A percentile compares a stretch with the other conserved stretches of the same genome.
Conservation (phyloP, 2,888 invertebrate genomes). For the Dryomyza anilis region DNA sequence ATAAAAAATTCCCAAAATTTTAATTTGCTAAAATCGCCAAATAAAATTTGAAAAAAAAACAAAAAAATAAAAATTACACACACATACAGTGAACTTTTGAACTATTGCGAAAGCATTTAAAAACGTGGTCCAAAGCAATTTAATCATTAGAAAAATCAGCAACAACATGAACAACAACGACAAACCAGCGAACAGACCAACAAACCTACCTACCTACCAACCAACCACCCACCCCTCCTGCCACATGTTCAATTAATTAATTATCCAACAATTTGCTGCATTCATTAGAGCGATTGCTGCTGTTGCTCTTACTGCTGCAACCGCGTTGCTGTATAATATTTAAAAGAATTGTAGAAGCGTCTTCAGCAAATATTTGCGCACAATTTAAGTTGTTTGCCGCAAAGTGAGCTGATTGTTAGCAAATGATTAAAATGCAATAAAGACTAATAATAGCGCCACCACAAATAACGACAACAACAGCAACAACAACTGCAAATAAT, state of each 20-base stretch:
- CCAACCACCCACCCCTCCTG: no score
- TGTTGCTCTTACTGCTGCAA: neutral
- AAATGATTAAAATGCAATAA: slow-evolving; percentile 22
- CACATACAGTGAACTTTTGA: no score
- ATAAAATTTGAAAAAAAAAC: neutral
- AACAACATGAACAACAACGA: no score
- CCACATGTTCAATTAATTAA: slow-evolving; percentile 11
- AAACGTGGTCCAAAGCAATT: neutral
- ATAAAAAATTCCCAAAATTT: neutral
- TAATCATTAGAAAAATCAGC: neutral
- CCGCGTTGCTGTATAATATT: no score
- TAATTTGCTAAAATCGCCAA: neutral
- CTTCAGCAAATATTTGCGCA: neutral
- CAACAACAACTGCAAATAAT: neutral
- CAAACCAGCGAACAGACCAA: no score
- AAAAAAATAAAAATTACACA: no score
- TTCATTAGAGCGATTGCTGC: neutral
- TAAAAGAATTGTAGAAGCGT: no score
- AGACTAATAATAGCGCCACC: slow-evolving; percentile 21
- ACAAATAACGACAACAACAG: neutral
- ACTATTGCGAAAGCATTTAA: neutral
- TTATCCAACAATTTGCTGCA: slow-evolving; percentile 2
- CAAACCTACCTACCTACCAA: no score
- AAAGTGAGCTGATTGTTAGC: slow-evolving; percentile 7
- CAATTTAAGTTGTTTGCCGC: slow-evolving; percentile 5